Base-by-base conservation (phyloP, 2,888 invertebrate genomes). In the Aleiodes leptofemur region DNA sequence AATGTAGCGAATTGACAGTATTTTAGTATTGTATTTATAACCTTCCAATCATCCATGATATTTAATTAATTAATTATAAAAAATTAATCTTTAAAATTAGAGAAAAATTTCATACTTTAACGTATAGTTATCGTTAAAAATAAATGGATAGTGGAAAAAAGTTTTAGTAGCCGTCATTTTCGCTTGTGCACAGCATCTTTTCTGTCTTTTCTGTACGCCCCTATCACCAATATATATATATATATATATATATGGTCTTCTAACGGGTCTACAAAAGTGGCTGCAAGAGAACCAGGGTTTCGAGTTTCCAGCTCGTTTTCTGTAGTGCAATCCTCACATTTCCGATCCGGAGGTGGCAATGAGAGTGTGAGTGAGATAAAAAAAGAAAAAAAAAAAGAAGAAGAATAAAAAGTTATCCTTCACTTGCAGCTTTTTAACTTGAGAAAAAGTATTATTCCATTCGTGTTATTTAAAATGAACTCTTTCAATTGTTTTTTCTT, bases 241-340 rank as follows among this genome's bases (percentile, higher is more conserved):
- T 23, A 23, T 23, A 23, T n/a, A n/a, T 3, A 31, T 31, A 31
- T 4, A 34, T 34, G 3, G 34, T 9, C 43, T 14, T n/a, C 59
- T 14, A 14, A 64, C 43, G 43, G 64, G 64, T 34, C 64, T 48
- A 64, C 3, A 9, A 43, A 43, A 64, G 64, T 64, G 64, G 11
- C 48, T 64, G 43, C 38, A 64, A 16, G 64, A 16, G 64, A n/a
- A 43, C 16, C 14, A 16, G 48, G 48, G 43, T 43, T 48, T 48
- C 48, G 16, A 64, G 43, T 64, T 64, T 64, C 64, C 43, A 23
- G 43, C 61, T 64, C 64, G 64, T 43, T 64, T 64, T 64, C 43
- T 48, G 43, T 14, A 64, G 16, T 64, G 48, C 64, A 64, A 64
- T 48, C 4, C 64, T 64, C 64, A 48, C 64, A 64, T 64, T 64